Evolutionary conservation across 2,113 vertebrate genomes (phyloP), one percentile per base, ranked within the genome.

Genomic region (Epinephelus lanceolatus): DNA sequence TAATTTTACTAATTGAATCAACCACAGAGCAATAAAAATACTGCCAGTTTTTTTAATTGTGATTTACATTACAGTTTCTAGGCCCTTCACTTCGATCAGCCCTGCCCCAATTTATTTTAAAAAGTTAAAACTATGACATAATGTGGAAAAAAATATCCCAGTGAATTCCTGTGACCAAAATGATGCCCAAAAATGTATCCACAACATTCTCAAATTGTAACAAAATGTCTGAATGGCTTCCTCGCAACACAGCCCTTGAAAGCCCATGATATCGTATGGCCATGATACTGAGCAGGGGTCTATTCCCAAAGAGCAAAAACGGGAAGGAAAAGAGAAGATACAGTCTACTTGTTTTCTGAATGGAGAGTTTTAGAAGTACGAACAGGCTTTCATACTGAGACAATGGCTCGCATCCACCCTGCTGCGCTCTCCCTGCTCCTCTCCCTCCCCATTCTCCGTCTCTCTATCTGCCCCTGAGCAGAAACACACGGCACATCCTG

Each of bases 401-500:
- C 92, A 94, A 94, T 93, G 86, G 89, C 86, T 89, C 57, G 12
- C 66, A 80, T 92, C 91, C 91, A 88, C 89, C 90, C 89, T 23
- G 86, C 90, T 93, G 93, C 57, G 86, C 76, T 88, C 89, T 83
- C 84, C 90, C 80, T 91, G 87, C 81, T 88, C 75, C 87, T 92
- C 85, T 91, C 89, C 77, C 81, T 87, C 86, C 80, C 89, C 69
- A 57, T 86, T 82, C 88, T 80, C 82, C 75, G 70, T 85, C 88
- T 88, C 77, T 87, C 85, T 94, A 93, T 94, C 93, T 94, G 86
- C 80, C 86, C 81, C 80, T 88, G 90, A 94, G 92, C 91, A 94
- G 86, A 94, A 94, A 93, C 93, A 95, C 92, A 87, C 85, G 66
- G 91, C 86, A 93, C 93, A 93, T 94, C 94, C 94, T 94, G 93